Evolutionary conservation across 2,113 vertebrate genomes (phyloP), one percentile per base, ranked within the genome.

Genomic region (Dicrurus megarhynchus): DNA sequence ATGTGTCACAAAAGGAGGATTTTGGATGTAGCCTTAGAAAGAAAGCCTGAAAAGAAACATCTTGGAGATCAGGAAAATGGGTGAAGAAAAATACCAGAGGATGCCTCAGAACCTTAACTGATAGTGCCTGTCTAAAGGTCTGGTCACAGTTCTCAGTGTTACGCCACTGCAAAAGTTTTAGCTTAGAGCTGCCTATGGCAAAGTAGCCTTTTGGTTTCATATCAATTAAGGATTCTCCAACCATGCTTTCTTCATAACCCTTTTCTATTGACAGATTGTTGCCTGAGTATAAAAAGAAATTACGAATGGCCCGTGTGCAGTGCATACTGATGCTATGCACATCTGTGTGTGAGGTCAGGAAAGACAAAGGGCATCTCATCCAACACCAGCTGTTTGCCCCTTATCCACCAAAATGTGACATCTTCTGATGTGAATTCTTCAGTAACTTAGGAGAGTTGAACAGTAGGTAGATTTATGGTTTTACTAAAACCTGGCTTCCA

Each of bases 291-390:
- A 49, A 55, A 63, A 75, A 61, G 13, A 59, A 76, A 37, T 41
- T 13, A 32, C 13, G 9, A 35, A 41, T 6, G 13, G 30, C 21
- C 39, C 5, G 2, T 23, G 3, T 59, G 35, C 5, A 7, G 21
- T 1, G 4, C 15, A 16, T 69, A 14, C n/a, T 63, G 26, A 22
- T 46, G 22, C 21, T 63, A 5, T 2, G 16, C 4, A 1, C 1
- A 4, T 23, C 32, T 56, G 5, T 12, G 3, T 28, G n/a, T 44
- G 39, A 57, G n/a, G 39, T 59, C 28, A 70, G n/a, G 42, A 59
- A 53, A 47, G 46, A 30, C 24, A 83, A 82, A 67, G 13, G 20
- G 7, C 17, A 41, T 46, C 44, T 88, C 1, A 2, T 50, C 28
- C 1, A 8, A 11, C 23, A 28, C 22, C 50, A 49, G 24, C n/a